Evolutionary conservation across 35 echinoderm and acorn worm genomes (phyloP).

Genomic region (Apostichopus parvimensis): DNA sequence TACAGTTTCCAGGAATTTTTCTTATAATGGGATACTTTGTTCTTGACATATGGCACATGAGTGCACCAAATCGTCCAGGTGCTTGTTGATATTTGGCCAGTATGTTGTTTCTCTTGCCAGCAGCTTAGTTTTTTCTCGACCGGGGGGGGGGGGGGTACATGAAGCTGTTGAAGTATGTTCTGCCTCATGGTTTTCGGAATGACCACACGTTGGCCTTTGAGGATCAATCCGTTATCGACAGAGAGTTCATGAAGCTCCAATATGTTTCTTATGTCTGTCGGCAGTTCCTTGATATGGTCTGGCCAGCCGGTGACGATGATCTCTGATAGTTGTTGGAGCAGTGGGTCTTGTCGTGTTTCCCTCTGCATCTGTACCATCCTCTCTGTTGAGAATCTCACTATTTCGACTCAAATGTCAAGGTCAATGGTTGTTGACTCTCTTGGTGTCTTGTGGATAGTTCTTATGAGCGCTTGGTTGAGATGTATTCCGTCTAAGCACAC

Average conservation of each 20-base stretch:
- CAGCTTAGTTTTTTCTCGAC: conserved; percentile 53
- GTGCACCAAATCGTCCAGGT: conserved; percentile 50
- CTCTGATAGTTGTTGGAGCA: conserved; percentile 19
- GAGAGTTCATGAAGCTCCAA: conserved; percentile 45
- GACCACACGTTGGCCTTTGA: conserved; percentile 18
- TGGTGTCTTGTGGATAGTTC: no score
- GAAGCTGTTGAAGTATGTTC: conserved; percentile 50
- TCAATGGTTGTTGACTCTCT: conserved; percentile 5
- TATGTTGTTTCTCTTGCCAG: conserved; percentile 61
- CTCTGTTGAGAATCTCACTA: conserved; percentile 41
- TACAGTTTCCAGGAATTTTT: background rate
- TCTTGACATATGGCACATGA: conserved; percentile 25
- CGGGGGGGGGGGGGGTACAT: conserved; percentile 35
- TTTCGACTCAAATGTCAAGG: conserved; percentile 31
- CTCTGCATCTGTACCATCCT: background rate
- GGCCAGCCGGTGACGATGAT: conserved; percentile 53
- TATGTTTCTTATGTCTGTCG: conserved; percentile 41
- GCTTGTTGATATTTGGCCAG: conserved; percentile 67
- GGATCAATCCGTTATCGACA: conserved; percentile 22
- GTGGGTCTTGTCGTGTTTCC: conserved; percentile 10
- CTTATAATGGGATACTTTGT: conserved; percentile 47
- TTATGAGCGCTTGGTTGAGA: no score
- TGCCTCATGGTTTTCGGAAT: conserved; percentile 20
- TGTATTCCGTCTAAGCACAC: no score
- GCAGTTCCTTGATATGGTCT: conserved; percentile 31